These are phyloP conservation scores for Monodelphis domestica DNA, from an alignment of 2,797 vertebrate genomes.

Conservation along the genomic window DNA sequence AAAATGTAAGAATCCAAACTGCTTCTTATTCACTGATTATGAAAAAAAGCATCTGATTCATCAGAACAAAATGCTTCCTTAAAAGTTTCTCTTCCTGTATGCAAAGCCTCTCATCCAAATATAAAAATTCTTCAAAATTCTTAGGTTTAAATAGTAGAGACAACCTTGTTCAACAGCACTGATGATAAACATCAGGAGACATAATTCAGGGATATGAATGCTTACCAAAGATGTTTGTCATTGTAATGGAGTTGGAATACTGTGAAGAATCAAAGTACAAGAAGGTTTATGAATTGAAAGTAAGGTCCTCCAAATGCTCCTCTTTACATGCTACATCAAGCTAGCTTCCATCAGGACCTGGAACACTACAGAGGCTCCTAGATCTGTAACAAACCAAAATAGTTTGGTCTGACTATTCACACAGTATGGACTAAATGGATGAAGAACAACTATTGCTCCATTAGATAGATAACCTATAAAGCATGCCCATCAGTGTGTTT, in stretches of 20 bases:
- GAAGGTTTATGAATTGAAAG: neutral
- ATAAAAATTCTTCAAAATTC: neutral
- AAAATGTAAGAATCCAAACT: neutral
- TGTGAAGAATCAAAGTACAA: neutral
- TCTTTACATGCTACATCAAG: neutral
- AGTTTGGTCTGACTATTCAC: neutral
- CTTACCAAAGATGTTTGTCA: neutral
- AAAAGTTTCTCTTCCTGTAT: neutral
- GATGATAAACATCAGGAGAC: neutral
- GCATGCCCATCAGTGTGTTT: neutral
- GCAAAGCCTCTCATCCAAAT: neutral
- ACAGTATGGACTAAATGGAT: neutral
- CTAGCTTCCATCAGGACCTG: neutral
- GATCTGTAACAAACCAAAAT: neutral
- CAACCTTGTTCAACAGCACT: neutral
- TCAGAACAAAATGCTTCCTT: neutral
- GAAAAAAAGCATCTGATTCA: neutral
- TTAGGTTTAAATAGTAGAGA: neutral
- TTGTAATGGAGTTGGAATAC: neutral
- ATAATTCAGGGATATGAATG: neutral
- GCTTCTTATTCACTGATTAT: neutral
- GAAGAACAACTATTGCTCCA: neutral
- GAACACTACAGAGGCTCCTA: neutral
- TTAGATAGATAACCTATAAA: neutral
- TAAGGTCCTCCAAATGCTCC: no score